Conservation (phyloP, 1,140 invertebrate genomes). For the Pteromalus puparum region DNA sequence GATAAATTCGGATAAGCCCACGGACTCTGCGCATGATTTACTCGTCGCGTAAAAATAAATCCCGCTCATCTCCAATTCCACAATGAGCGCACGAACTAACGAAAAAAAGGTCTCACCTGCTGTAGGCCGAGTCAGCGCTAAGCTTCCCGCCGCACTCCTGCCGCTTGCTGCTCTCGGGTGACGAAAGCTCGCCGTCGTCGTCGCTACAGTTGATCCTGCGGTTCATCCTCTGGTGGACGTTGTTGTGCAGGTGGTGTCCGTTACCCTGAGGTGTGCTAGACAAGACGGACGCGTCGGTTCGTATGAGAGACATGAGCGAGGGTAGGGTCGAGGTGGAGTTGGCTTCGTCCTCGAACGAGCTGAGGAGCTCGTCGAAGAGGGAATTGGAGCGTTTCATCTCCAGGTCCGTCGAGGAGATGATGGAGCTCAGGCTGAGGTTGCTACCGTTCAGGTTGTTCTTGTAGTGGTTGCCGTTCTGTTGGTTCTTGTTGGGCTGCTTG, state of each 20-base stretch:
- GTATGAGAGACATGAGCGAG: constrained; percentile 62
- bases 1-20: too few relatives aligned
- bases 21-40: too few relatives aligned
- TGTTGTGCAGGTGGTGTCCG: constrained; percentile 8
- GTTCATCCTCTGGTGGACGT: background rate
- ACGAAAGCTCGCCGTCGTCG: constrained; percentile 70
- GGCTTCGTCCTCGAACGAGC: constrained; percentile 75
- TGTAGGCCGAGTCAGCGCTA: constrained; percentile 82
- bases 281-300: constrained; percentile 60
- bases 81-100: background rate
- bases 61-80: background rate
- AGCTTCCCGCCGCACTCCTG: constrained; percentile 66
- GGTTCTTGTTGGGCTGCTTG: background rate
- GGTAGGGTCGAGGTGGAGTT: constrained; percentile 57
- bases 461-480: constrained; percentile 43
- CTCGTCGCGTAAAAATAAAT: too few relatives aligned
- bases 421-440: constrained; percentile 72
- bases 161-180: constrained; percentile 67
- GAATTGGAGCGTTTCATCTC: constrained; percentile 68
- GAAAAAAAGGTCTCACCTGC: constrained; percentile 76
- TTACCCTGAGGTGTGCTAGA: constrained; percentile 57
- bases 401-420: constrained; percentile 65
- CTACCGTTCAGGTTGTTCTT: constrained; percentile 66
- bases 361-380: constrained; percentile 75
- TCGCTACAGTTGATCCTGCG: constrained; percentile 61